phyloP scores from a whole-genome alignment of 2,113 vertebrate genomes.

The Vireo altiloquus region DNA sequence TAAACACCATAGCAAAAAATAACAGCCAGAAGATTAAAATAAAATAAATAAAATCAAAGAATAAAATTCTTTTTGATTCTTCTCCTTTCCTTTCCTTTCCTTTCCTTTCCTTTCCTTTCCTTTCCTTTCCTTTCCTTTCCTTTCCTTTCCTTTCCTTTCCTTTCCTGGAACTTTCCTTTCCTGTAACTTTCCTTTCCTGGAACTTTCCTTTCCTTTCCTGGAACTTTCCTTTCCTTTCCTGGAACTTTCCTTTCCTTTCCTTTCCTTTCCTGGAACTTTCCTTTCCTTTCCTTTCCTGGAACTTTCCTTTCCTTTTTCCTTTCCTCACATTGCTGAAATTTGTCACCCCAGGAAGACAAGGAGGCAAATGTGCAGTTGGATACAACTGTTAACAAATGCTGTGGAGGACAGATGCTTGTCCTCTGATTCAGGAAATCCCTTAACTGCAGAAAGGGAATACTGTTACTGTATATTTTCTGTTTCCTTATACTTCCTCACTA shows the following conservation, averaged over 20 bases:
- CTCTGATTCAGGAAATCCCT: neutral
- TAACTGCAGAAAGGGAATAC: neutral
- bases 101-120: neutral
- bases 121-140: neutral
- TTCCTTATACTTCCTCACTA: neutral
- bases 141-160: neutral
- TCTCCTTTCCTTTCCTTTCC: too few species aligned
- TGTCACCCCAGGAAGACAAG: neutral
- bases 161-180: too few species aligned
- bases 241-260: rapidly evolving
- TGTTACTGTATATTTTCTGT: neutral
- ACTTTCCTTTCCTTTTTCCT: neutral
- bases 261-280: neutral
- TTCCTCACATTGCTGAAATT: neutral
- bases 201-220: neutral
- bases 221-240: neutral
- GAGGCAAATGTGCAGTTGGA: neutral
- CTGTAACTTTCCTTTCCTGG: neutral
- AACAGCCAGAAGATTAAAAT: neutral
- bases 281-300: too few species aligned
- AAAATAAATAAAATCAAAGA: neutral
- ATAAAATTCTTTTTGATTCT: neutral
- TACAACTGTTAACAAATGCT: neutral
- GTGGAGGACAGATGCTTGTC: neutral
- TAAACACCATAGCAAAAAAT: neutral